Base-by-base conservation (phyloP, 2,888 invertebrate species). In the Cloeon dipterum region DNA sequence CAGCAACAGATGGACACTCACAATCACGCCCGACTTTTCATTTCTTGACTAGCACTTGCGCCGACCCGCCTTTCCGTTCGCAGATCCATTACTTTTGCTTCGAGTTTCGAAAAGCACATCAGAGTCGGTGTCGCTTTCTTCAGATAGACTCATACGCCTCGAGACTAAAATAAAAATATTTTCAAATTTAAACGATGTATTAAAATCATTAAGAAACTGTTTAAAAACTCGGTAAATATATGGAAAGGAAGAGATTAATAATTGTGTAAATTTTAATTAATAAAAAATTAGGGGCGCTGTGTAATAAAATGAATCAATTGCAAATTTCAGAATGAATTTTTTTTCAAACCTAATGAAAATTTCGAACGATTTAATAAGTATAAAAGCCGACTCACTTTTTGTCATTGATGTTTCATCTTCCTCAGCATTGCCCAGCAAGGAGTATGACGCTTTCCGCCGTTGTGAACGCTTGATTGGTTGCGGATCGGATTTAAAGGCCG, bases 71-170 rank as follows among this genome's bases (percentile, higher is more conserved):
- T 8, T 23, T 29, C 29, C 29, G n/a, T n/a, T n/a, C n/a, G n/a
- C n/a, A n/a, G n/a, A n/a, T n/a, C n/a, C n/a, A 16, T 29, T 29
- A 8, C n/a, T 16, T 16, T 29, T 29, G 7, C 13, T 5, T 39
- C 72, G 67, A 8, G 74, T 70, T 53, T 83, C 83, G 52, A 83
- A 83, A 16, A 83, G 58, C 7, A 85, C 76, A 55, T 85, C 82
- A 1, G 82, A 83, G 47, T 85, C 83, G 0, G 81, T 79, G 44
- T 83, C 83, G 1, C 74, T 70, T n/a, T n/a, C n/a, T 49, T 83
- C 83, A 1, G 78, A 69, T 38, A 72, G 49, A 37, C 68, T 72
- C 39, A 72, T 61, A 54, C 72, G 69, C 46, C 67, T 57, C 20
- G 63, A 57, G 54, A 70, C 74, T 74, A 56, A 23, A 60, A 58